phyloP scores from a whole-genome alignment of 2,113 vertebrate species.

The Protomyctophum bolini region DNA sequence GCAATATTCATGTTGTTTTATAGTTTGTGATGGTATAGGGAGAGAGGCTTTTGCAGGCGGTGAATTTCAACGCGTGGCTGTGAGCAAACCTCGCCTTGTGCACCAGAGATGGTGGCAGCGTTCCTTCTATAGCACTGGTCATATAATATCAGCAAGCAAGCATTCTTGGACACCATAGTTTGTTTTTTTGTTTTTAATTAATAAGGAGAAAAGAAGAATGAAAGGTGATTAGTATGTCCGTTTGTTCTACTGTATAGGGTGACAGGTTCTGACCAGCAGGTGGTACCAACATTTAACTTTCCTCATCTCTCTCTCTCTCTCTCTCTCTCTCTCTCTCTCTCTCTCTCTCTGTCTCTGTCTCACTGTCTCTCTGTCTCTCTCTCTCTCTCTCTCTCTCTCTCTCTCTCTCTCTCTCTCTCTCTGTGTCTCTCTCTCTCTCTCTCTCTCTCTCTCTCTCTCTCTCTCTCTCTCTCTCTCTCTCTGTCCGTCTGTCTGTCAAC shows the following conservation, averaged over 20 bases:
- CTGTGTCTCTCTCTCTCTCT: not conserved
- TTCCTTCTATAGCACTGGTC: not conserved
- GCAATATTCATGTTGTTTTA: conserved; percentile 59
- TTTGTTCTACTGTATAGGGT: conserved; percentile 42
- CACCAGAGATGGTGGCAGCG: not conserved
- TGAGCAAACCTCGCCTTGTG: conserved; percentile 25
- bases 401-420: conserved; percentile 3
- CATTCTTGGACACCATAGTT: no score
- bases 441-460: not conserved
- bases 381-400: not conserved
- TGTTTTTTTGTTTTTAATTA: not conserved
- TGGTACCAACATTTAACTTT: conserved; percentile 75
- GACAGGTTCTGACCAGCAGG: conserved; percentile 70
- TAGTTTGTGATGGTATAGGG: conserved; percentile 20
- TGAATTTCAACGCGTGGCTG: conserved; percentile 13
- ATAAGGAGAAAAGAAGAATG: not conserved
- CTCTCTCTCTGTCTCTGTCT: not conserved
- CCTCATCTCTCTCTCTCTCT: conserved; percentile 22
- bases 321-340: conserved; percentile 10
- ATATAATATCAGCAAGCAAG: not conserved
- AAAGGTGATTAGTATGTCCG: not conserved
- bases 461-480: no score
- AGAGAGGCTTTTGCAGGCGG: conserved; percentile 10
- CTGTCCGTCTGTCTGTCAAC: no score
- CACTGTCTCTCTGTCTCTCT: not conserved